A percentile compares a stretch with the other conserved stretches of the same genome.
phyloP scores from a whole-genome alignment of 2,888 invertebrate species.

The Athripsodes cinereus region DNA sequence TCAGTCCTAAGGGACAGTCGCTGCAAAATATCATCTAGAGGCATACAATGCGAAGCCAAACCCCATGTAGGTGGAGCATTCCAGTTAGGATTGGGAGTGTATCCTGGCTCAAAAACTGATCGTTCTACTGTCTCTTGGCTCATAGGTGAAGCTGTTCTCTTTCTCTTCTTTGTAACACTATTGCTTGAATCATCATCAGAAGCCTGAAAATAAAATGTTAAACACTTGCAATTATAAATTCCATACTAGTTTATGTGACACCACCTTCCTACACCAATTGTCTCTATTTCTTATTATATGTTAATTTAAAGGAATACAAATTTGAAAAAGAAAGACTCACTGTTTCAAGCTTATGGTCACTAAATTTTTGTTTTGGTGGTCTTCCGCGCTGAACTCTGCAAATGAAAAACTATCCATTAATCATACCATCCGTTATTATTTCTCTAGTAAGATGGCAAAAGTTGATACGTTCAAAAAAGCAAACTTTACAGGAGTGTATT shows the following conservation, averaged over 20 bases:
- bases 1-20: constrained; percentile 27
- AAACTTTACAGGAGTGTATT: neutral
- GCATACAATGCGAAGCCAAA: constrained; percentile 32
- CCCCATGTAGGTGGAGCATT: constrained; percentile 32
- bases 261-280: neutral
- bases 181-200: constrained; percentile 42
- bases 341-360: constrained; percentile 30
- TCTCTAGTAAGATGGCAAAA: neutral
- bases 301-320: neutral
- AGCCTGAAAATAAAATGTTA: neutral
- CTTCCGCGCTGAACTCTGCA: constrained; percentile 34
- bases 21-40: constrained; percentile 22
- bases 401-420: neutral
- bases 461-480: no score
- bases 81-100: constrained; percentile 21
- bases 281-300: neutral
- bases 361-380: constrained; percentile 41
- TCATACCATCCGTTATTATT: no score
- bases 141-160: constrained; percentile 14
- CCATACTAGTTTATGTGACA: no score
- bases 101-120: constrained; percentile 29
- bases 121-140: constrained; percentile 30
- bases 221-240: no score
- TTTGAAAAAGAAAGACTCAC: neutral
- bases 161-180: constrained; percentile 22